phyloP scores from a whole-genome alignment of 2,888 invertebrate genomes.

The Scaptomyza polygonia region DNA sequence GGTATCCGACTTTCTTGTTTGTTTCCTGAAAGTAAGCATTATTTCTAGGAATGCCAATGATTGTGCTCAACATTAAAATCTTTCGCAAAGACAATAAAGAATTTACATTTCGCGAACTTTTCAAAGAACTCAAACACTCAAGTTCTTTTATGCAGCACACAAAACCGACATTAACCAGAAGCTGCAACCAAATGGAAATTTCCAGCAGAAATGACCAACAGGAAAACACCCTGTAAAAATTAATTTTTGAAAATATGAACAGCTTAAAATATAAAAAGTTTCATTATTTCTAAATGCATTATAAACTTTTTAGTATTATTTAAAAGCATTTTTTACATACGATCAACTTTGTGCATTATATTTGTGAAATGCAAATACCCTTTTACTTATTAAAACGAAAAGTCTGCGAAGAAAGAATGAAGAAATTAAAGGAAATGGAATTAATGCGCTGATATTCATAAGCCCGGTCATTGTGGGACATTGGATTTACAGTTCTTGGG shows the following conservation, averaged over 20 bases:
- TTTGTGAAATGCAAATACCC: neutral
- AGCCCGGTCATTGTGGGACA: conserved; percentile 36
- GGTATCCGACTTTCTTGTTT: too few relatives aligned
- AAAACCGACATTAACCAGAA: conserved; percentile 46
- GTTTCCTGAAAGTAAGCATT: too few relatives aligned
- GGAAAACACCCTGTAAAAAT: conserved; percentile 9
- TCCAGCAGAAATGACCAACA: neutral
- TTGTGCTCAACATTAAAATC: neutral
- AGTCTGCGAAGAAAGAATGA: conserved; percentile 6
- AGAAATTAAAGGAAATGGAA: conserved; percentile 50
- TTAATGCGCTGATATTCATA: conserved; percentile 57
- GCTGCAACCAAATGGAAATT: conserved; percentile 8
- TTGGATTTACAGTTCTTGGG: conserved; percentile 8
- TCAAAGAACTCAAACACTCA: too few relatives aligned
- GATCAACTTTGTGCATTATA: too few relatives aligned
- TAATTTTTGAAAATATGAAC: too few relatives aligned
- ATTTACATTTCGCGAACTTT: neutral
- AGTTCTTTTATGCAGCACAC: conserved; percentile 15
- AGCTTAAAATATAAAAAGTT: too few relatives aligned
- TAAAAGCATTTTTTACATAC: too few relatives aligned
- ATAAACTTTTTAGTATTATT: too few relatives aligned
- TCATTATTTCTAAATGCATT: too few relatives aligned
- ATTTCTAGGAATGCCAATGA: too few relatives aligned
- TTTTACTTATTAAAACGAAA: neutral
- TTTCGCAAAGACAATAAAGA: neutral